These are phyloP conservation scores for Belgica antarctica DNA, from an alignment of 2,888 invertebrate genomes.

Conservation along the genomic window DNA sequence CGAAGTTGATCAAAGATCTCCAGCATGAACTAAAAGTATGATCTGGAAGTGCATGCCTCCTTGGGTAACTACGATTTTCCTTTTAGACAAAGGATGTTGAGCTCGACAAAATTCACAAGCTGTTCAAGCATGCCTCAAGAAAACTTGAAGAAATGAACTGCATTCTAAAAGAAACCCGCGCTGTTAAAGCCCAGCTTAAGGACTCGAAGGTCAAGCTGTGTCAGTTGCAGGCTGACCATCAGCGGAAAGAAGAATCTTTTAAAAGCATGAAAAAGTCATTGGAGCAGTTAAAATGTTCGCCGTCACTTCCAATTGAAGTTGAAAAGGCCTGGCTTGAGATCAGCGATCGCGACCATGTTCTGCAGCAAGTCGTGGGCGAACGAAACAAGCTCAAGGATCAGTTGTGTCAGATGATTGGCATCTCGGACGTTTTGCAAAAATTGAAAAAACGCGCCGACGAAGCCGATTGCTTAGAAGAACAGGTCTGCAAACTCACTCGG, in stretches of 20 bases:
- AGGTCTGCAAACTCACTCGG: neutral
- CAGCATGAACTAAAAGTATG: neutral
- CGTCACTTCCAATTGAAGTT: neutral
- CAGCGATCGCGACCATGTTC: neutral
- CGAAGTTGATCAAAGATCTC: neutral
- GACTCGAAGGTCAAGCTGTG: neutral
- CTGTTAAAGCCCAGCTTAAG: neutral
- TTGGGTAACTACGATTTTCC: neutral
- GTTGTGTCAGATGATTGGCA: neutral
- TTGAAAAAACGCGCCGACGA: conserved; percentile 18
- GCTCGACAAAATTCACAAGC: conserved; percentile 27
- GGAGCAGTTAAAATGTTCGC: neutral
- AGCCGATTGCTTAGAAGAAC: conserved; percentile 31
- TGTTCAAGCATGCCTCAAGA: neutral
- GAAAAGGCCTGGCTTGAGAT: neutral
- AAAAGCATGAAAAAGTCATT: neutral
- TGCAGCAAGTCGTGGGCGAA: neutral
- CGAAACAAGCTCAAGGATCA: neutral
- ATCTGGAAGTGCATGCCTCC: neutral
- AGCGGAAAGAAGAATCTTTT: neutral
- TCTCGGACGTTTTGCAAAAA: neutral
- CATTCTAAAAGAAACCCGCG: neutral
- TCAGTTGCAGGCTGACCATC: neutral
- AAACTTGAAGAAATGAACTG: conserved; percentile 16
- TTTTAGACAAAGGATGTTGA: conserved; percentile 18